Conservation (phyloP, 1,140 invertebrate genomes). For the Drosophila equinoxialis region DNA sequence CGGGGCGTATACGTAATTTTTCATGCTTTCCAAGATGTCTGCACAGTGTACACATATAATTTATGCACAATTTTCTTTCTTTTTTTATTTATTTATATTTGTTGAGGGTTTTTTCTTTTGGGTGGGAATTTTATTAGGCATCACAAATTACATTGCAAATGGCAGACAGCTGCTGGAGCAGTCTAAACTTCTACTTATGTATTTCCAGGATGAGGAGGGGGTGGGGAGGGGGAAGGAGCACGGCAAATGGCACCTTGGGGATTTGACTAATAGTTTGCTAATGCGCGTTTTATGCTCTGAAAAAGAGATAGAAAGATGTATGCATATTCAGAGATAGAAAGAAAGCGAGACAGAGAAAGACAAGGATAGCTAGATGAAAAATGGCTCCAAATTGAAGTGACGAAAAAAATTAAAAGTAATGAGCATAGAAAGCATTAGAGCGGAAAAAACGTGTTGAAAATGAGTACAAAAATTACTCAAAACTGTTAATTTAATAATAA, state of each 20-base stretch:
- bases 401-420: slow-evolving; percentile 12
- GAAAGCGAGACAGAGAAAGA: neutral
- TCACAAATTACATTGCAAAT: slow-evolving; percentile 62
- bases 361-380: slow-evolving; percentile 3
- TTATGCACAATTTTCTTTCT: slow-evolving; percentile 40
- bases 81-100: slow-evolving; percentile 52
- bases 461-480: neutral
- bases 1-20: slow-evolving; percentile 59
- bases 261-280: slow-evolving; percentile 64
- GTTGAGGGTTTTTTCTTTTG: slow-evolving; percentile 38
- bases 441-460: slow-evolving; percentile 11
- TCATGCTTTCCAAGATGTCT: slow-evolving; percentile 44
- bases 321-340: slow-evolving; percentile 11
- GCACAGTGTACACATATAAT: slow-evolving; percentile 38
- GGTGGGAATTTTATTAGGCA: slow-evolving; percentile 53
- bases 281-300: slow-evolving; percentile 60
- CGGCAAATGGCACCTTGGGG: slow-evolving; percentile 51
- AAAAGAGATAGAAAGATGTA: slow-evolving; percentile 3
- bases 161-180: slow-evolving; percentile 32
- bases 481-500: slow-evolving; percentile 2
- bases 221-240: neutral
- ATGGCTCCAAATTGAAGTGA: slow-evolving; percentile 20
- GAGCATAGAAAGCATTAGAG: slow-evolving; percentile 7
- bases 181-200: slow-evolving; percentile 6
- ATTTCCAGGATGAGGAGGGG: neutral